Evolutionary conservation across 2,888 invertebrate genomes (phyloP).

Genomic region (Automeris io): DNA sequence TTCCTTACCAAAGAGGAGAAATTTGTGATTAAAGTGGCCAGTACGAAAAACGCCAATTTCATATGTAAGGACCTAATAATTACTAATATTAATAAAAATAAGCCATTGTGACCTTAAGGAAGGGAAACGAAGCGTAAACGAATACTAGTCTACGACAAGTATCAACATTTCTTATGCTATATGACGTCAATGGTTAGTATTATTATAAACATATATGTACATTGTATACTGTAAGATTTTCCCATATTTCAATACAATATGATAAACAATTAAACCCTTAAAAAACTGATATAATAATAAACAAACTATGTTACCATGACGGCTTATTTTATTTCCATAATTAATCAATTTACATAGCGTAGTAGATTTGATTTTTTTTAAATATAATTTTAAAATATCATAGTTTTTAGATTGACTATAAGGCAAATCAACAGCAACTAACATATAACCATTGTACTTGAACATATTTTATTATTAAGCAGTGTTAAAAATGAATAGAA

Average conservation of each 20-base stretch:
- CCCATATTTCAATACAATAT: conserved; percentile 15
- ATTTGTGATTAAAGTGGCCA: too few relatives aligned
- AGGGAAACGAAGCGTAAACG: conserved; percentile 1
- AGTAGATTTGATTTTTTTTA: too few relatives aligned
- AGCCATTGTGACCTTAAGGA: background rate
- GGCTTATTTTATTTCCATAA: background rate
- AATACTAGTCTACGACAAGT: background rate
- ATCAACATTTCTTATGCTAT: background rate
- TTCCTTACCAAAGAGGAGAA: too few relatives aligned
- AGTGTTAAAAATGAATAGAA: too few relatives aligned
- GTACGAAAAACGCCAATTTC: too few relatives aligned
- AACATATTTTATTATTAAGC: too few relatives aligned
- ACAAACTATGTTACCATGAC: background rate
- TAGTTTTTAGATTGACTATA: too few relatives aligned
- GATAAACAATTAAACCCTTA: background rate
- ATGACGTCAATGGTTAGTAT: conserved; percentile 6
- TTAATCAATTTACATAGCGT: conserved; percentile 3
- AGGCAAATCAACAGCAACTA: too few relatives aligned
- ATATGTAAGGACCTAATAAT: too few relatives aligned
- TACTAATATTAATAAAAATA: background rate
- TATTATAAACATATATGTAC: background rate
- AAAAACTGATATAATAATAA: background rate
- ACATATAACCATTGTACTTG: too few relatives aligned
- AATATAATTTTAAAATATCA: too few relatives aligned
- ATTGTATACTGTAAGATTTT: conserved; percentile 11